Percentiles rank a stretch among this genome's conserved stretches.
These are phyloP conservation scores for Hydroisotoma schaefferi DNA, from an alignment of 2,888 invertebrate genomes.

Conservation along the genomic window DNA sequence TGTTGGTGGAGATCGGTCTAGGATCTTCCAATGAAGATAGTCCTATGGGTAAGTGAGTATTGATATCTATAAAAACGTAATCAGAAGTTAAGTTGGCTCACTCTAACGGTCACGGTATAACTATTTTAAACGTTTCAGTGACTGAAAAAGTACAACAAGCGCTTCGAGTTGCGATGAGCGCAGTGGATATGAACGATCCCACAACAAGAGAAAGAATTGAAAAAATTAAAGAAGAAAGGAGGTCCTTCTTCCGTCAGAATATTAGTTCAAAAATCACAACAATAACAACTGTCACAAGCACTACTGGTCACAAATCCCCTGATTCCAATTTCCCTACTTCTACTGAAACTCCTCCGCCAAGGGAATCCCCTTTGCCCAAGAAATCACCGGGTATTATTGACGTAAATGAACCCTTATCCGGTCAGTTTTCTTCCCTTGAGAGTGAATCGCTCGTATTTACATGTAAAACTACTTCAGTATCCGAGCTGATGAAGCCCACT, in stretches of 20 bases:
- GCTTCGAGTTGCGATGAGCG: constrained; percentile 44
- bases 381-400: constrained; percentile 17
- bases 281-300: too few species aligned
- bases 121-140: constrained; percentile 14
- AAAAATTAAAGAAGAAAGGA: constrained; percentile 84
- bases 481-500: background rate
- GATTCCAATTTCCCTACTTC: too few species aligned
- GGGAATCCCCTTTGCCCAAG: constrained; percentile 19
- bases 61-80: constrained; percentile 2
- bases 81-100: too few species aligned
- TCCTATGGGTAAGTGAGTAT: constrained; percentile 10
- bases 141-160: constrained; percentile 43
- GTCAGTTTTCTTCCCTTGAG: background rate
- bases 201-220: constrained; percentile 78
- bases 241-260: constrained; percentile 77
- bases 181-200: constrained; percentile 54
- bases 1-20: constrained; percentile 7
- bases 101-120: background rate
- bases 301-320: constrained; percentile 22
- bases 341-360: constrained; percentile 18
- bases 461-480: background rate
- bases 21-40: constrained; percentile 15
- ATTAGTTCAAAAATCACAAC: constrained; percentile 61
- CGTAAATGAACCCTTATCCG: background rate
- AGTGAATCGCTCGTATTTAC: background rate